Evolutionary conservation across 2,797 vertebrate species (phyloP).

Genomic region (Cottoperca gobio): DNA sequence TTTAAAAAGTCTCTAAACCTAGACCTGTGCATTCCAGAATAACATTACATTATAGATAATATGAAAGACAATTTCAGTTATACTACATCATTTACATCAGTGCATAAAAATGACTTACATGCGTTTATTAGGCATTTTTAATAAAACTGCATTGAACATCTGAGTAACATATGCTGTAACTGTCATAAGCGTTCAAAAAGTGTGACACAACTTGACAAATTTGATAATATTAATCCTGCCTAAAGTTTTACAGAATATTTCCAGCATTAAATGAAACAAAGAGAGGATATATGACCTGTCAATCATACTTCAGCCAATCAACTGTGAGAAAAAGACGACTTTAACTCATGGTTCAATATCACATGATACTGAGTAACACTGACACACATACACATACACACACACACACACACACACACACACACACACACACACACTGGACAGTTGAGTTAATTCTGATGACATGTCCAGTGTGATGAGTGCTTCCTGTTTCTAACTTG

Average conservation of each 20-base stretch:
- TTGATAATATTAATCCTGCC: background rate
- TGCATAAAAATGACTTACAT: background rate
- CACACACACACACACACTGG: slow-evolving; percentile 32
- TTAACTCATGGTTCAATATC: slow-evolving; percentile 13
- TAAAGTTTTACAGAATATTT: background rate
- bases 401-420: background rate
- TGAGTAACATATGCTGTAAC: background rate
- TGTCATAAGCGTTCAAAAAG: background rate
- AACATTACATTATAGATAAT: background rate
- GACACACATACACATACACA: background rate
- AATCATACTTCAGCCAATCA: slow-evolving; percentile 13
- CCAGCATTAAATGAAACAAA: slow-evolving; percentile 5
- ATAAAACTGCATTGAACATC: slow-evolving; percentile 2
- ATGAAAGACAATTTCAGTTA: background rate
- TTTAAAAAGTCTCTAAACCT: slow-evolving; percentile 9
- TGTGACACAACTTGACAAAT: background rate
- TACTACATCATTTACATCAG: background rate
- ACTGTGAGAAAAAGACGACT: background rate
- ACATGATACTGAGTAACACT: slow-evolving; percentile 52
- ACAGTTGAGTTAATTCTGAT: slow-evolving; percentile 27
- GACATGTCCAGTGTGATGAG: slow-evolving; percentile 52
- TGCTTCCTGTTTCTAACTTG: slow-evolving; percentile 71
- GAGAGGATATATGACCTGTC: background rate
- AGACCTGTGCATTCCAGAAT: background rate
- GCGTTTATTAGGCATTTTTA: background rate